Base-by-base conservation (phyloP, 2,113 vertebrate species). In the Tinamus guttatus region DNA sequence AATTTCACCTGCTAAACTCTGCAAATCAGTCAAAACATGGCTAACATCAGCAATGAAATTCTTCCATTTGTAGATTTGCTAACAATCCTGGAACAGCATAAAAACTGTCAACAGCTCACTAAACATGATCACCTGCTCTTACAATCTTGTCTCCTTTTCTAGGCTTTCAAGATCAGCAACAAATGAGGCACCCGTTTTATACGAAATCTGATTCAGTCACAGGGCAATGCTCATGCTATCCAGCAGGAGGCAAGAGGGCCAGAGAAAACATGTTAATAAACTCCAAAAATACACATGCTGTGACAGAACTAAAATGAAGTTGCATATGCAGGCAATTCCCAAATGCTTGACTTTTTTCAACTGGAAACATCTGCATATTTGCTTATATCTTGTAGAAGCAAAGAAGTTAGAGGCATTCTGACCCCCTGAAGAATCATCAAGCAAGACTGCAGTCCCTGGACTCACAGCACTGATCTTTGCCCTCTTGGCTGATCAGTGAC, bases 41-140 rank as follows among this genome's bases (percentile, higher is more conserved):
- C 95, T 86, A 90, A 94, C 80, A 92, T 64, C 93, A 91, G 88
- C 92, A 95, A 81, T 43, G 56, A 85, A 83, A 93, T 76, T 89
- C 87, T 89, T 82, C 93, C 95, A 80, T 93, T 81, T 88, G 95
- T 47, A 91, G 85, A 74, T 87, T 81, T 78, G 65, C 80, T 83
- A 86, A 81, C 85, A 88, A 49, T 51, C 76, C 82, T 62, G 43
- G 28, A 78, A 95, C 77, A 85, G 82, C 32, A 1, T 12, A 93
- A 87, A 75, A 95, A 88, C 80, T 81, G 85, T 88, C 85, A 94
- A 22, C 56, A 78, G 71, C 73, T 68, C 82, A 82, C 87, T 71
- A 85, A 82, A 87, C 54, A 56, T 9, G 32, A 93, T 68, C 87
- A 79, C 56, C 76, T 79, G 81, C 84, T 85, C 90, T 83, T 70